These are phyloP conservation scores for Hemaris fuciformis DNA, from an alignment of 2,888 invertebrate genomes.

Conservation along the genomic window DNA sequence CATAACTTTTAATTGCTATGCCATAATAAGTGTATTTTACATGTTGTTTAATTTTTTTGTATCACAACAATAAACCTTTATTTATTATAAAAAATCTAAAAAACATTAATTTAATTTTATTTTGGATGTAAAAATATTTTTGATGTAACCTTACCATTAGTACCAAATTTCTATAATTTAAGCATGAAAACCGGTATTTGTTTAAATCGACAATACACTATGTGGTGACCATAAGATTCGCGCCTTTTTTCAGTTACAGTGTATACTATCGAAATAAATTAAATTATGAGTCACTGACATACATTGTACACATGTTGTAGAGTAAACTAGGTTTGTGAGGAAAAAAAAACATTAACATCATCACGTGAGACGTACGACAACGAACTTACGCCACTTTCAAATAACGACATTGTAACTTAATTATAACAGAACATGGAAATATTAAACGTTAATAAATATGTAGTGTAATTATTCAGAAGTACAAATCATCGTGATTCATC, in stretches of 20 bases:
- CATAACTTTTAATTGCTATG: background rate
- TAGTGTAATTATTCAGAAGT: background rate
- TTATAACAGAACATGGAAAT: background rate
- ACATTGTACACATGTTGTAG: background rate
- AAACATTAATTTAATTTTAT: too few relatives aligned
- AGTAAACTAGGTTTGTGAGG: background rate
- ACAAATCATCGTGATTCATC: slow-evolving; percentile 49
- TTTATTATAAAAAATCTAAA: too few relatives aligned
- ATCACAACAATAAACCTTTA: too few relatives aligned
- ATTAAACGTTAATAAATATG: background rate
- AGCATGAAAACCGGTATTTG: background rate
- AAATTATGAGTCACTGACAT: background rate
- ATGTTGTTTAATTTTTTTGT: too few relatives aligned
- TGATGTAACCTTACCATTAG: too few relatives aligned
- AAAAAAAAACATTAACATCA: background rate
- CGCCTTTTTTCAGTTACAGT: background rate
- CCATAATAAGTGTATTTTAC: background rate
- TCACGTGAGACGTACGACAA: slow-evolving; percentile 6
- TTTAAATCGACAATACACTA: background rate
- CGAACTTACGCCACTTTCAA: background rate
- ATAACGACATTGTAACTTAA: background rate
- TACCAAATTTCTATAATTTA: background rate
- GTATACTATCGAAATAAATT: background rate
- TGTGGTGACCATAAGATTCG: background rate
- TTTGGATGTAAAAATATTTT: too few relatives aligned